Base-by-base conservation (phyloP, 2,888 invertebrate genomes). In the Allophyes oxyacanthae region DNA sequence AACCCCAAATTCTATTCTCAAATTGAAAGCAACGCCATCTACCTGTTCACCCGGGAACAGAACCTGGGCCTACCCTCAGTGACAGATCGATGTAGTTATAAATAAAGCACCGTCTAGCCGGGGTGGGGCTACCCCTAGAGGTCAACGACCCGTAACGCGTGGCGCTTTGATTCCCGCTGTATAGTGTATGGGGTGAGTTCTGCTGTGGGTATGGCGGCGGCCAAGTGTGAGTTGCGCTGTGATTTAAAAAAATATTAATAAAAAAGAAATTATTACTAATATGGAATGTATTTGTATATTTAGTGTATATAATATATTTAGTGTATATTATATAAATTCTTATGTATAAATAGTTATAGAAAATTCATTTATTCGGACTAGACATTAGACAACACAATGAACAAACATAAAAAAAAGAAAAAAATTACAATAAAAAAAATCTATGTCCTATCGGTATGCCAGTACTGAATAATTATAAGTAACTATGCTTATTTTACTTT, bases 81-180 rank as follows among this genome's bases (percentile, higher is more conserved):
- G 6, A 14, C 43, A 60, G 67, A 75, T 78, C 78, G 77, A 78
- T 78, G 62, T 72, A 56, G 68, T 74, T 78, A 78, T 78, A 78
- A 78, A 78, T 78, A 78, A 77, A 71, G 44, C 51, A 52, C 44
- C 57, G 75, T 75, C 75, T 75, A 71, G 77, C 68, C 76, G 32
- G 65, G 75, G 75, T 68, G 62, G 65, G 55, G 49, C 57, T 49
- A 61, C 70, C 72, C 73, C 64, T 56, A 36, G 37, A 54, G 78
- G 72, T 75, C 78, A 50, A 45, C 36, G 76, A 73, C 57, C 68
- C 42, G 9, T 40, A 45, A 49, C 57, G 53, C 63, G 55, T 37
- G 50, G 44, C 55, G 48, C 73, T 76, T 58, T 74, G 76, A 76
- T 71, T 68, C 69, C 36, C 25, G 46, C 13, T 63, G 57, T 57